Evolutionary conservation across 1,140 invertebrate species (phyloP).

Genomic region (Drosophila pseudoobscura): DNA sequence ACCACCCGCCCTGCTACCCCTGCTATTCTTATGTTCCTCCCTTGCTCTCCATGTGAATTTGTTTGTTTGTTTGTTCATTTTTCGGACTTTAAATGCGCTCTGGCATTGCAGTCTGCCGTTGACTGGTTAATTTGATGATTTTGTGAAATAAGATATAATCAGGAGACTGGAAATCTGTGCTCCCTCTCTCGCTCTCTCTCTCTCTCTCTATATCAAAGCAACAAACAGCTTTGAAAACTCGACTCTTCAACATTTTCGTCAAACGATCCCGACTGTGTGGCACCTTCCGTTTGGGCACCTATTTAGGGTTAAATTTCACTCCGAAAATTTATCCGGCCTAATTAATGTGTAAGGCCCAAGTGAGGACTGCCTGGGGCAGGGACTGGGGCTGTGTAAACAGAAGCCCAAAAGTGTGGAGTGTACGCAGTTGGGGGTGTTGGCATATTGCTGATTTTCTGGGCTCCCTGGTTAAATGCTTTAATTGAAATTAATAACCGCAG

Average conservation of each 20-base stretch:
- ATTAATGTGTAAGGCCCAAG: constrained; percentile 53
- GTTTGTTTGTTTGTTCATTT: constrained; percentile 22
- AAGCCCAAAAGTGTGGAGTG: constrained; percentile 37
- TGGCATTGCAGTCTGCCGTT: constrained; percentile 36
- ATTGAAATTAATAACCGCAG: constrained; percentile 83
- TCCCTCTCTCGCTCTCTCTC: constrained; percentile 9
- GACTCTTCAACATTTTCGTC: no score
- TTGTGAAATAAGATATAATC: constrained; percentile 47
- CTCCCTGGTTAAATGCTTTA: constrained; percentile 81
- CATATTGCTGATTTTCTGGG: constrained; percentile 63
- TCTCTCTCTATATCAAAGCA: constrained; percentile 3
- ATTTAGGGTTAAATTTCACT: no score
- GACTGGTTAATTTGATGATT: constrained; percentile 54
- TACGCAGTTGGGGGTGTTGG: neutral
- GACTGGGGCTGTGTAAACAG: constrained; percentile 42
- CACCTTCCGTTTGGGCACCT: neutral
- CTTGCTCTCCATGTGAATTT: neutral
- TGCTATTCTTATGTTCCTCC: no score
- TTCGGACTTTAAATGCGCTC: constrained; percentile 31
- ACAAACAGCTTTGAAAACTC: neutral
- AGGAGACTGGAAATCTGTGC: constrained; percentile 36
- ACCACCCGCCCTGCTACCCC: no score
- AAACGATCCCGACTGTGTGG: no score
- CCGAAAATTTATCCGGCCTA: constrained; percentile 66
- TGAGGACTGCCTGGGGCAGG: no score